Conservation (phyloP, 2,113 vertebrate species). For the Procavia capensis region DNA sequence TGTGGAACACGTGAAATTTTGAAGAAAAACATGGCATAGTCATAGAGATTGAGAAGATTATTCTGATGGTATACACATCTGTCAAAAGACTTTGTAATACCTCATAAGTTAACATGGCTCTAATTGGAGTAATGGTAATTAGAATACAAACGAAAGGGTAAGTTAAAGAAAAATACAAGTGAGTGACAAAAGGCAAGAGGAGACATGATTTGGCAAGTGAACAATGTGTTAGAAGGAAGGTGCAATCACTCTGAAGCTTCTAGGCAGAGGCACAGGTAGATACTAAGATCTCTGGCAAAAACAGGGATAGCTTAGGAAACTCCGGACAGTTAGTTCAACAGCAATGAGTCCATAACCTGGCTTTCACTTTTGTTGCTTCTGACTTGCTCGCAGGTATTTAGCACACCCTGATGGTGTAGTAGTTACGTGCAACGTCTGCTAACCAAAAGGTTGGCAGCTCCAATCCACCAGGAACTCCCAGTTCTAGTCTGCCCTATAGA, state of each 20-base stretch:
- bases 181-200: not conserved
- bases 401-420: too few species aligned
- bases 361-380: not conserved
- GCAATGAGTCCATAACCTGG: not conserved
- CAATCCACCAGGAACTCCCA: too few species aligned
- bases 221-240: not conserved
- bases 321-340: not conserved
- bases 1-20: not conserved
- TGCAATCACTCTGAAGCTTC: not conserved
- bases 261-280: not conserved
- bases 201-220: not conserved
- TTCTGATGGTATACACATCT: not conserved
- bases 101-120: not conserved
- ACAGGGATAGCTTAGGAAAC: not conserved
- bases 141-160: not conserved
- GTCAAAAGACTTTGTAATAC: not conserved
- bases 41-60: not conserved
- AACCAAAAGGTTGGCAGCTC: too few species aligned
- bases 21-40: not conserved
- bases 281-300: not conserved
- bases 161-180: not conserved
- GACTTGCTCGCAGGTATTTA: not conserved
- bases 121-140: not conserved
- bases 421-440: too few species aligned
- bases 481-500: too few species aligned